These are phyloP conservation scores for Bradypus variegatus DNA, from an alignment of 2,797 vertebrate genomes.

Conservation along the genomic window DNA sequence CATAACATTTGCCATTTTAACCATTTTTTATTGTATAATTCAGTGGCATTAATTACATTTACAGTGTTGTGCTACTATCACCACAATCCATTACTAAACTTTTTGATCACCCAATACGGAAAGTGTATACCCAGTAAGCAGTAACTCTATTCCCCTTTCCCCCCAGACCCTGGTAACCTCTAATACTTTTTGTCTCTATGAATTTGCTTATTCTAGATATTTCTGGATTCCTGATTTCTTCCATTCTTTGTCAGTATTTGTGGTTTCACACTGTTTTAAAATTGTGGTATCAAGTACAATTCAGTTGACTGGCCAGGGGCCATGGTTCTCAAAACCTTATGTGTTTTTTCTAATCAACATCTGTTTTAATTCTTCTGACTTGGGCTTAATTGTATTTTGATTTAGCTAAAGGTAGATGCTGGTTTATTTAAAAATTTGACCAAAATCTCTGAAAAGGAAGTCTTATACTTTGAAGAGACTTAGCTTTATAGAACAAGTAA, in stretches of 20 bases:
- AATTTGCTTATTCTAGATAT: too few relatives aligned
- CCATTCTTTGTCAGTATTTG: not conserved
- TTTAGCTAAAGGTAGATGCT: not conserved
- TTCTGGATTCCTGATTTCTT: not conserved
- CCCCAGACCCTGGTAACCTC: too few relatives aligned
- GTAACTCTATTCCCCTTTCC: too few relatives aligned
- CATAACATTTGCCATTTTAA: too few relatives aligned
- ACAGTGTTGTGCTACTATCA: too few relatives aligned
- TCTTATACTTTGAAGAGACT: not conserved
- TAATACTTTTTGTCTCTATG: too few relatives aligned
- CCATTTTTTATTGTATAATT: too few relatives aligned
- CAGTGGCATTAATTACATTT: too few relatives aligned
- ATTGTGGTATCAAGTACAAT: not conserved
- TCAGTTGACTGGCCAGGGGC: not conserved
- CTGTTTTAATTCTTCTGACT: conserved; percentile 17
- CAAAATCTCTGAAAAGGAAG: not conserved
- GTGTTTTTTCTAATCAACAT: not conserved
- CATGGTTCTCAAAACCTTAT: not conserved
- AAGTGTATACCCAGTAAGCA: too few relatives aligned
- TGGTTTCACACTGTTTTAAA: not conserved
- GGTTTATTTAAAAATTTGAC: conserved; percentile 36
- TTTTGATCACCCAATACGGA: too few relatives aligned
- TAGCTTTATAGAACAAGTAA: not conserved
- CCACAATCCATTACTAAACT: too few relatives aligned
- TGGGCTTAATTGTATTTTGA: not conserved